Base-by-base conservation (phyloP, 2,113 vertebrate species). In the Epinephelus cyanopodus region DNA sequence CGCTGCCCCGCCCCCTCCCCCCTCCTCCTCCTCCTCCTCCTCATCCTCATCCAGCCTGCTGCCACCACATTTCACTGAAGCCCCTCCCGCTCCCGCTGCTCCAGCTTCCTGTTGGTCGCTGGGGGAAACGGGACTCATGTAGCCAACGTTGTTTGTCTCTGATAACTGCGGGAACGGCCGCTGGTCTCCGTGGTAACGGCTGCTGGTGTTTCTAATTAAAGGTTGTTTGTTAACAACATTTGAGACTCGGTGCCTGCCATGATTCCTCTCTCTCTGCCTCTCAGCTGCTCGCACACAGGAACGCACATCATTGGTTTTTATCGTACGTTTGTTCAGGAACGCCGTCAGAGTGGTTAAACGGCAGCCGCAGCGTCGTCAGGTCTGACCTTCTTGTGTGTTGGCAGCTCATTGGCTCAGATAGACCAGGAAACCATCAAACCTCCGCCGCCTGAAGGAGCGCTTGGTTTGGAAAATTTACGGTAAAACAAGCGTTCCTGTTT, bases 21-120 rank as follows among this genome's bases (percentile, higher is more conserved):
- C 4, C 23, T 8, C 29, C 42, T 29, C 29, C 4, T 29, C 0
- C 19, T 29, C 4, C 23, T 8, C 29, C 42, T 29, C 29, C 4
- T 29, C 29, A 29, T 33, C 47, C 29, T 48, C 47, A 77, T 79
- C 77, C 84, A 81, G 25, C 88, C 77, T 69, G 72, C 87, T 80
- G 73, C 82, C 78, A 2, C 85, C 72, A 63, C 84, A 86, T 89
- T 88, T 90, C 88, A 89, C 77, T 29, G 45, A 81, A 86, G 88
- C 87, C 72, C 81, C 83, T 12, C 83, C 87, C 76, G 18, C 70
- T 50, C 52, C 45, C 21, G 11, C 33, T 39, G 54, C 58, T 33
- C 66, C 70, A 54, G 70, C 65, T 53, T 80, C 73, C 37, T 67
- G 71, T 72, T 52, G 3, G 57, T 80, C 11, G n/a, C 56, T 2